Evolutionary conservation across 2,888 invertebrate genomes (phyloP).

Genomic region (Chrysina gloriosa): DNA sequence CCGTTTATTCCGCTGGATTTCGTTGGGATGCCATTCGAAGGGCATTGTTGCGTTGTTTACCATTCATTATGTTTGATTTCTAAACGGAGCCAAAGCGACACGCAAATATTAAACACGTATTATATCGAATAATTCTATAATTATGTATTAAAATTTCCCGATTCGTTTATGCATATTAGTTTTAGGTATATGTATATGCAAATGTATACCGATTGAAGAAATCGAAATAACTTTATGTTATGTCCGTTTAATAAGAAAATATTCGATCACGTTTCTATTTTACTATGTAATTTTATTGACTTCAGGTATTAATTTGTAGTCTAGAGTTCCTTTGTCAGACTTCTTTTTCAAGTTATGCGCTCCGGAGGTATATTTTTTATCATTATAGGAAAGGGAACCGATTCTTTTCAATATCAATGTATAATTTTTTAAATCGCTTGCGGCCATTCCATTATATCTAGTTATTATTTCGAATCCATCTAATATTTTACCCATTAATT

Average conservation of each 20-base stretch:
- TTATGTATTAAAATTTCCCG: slow-evolving; percentile 39
- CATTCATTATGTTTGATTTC: slow-evolving; percentile 22
- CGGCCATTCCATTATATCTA: not conserved
- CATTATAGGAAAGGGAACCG: slow-evolving; percentile 26
- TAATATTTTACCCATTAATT: not conserved
- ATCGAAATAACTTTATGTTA: slow-evolving; percentile 37
- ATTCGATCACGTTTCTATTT: slow-evolving; percentile 35
- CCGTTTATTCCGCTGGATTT: not conserved
- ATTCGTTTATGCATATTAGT: slow-evolving; percentile 16
- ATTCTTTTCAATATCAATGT: slow-evolving; percentile 20
- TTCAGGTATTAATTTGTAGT: slow-evolving; percentile 34
- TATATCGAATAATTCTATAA: slow-evolving; percentile 27
- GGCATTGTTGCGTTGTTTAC: slow-evolving; percentile 24
- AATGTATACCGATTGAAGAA: slow-evolving; percentile 2
- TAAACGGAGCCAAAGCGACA: slow-evolving; percentile 17
- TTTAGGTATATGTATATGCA: not conserved
- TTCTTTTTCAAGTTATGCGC: slow-evolving; percentile 13
- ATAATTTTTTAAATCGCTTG: not conserved
- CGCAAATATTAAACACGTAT: slow-evolving; percentile 18
- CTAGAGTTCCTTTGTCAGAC: not conserved
- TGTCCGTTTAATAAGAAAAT: slow-evolving; percentile 35
- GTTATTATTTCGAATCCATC: slow-evolving; percentile 14
- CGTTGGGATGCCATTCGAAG: slow-evolving; percentile 13
- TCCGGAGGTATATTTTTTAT: slow-evolving; percentile 28
- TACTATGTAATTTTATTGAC: slow-evolving; percentile 37